Evolutionary conservation across 2,797 vertebrate genomes (phyloP), one percentile per base, ranked within the genome.

Genomic region (Sternotherus odoratus): DNA sequence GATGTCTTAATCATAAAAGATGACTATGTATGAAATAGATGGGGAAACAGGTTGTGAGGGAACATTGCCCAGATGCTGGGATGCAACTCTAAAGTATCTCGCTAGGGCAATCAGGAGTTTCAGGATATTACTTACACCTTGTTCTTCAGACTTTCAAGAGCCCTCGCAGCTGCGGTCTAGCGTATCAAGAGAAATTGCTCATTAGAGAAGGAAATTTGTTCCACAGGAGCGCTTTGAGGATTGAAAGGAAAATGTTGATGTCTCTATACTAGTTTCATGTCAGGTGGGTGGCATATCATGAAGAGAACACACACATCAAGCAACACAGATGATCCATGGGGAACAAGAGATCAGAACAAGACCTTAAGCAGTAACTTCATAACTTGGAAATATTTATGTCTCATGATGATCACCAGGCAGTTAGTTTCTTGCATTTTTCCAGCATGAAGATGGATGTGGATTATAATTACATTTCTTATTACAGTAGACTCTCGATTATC

Each of bases 321-420:
- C 26, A 16, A 30, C 72, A 48, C 26, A 46, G 56, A 19, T 57
- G 53, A 66, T 12, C 24, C 1, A 0, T 46, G 75, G 82, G 15
- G 49, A 92, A 24, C 12, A 12, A 15, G 28, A 78, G 56, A 53
- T 53, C 13, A 13, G 8, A 6, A 1, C 49, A 28, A 79, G 69
- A 79, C 28, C 54, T 80, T 79, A 1, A 79, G 53, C 43, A 51
- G 1, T 17, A 85, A 0, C 46, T 79, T 28, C 1, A 1, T 74
- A 36, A 66, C 54, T 96, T 94, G 83, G 80, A 94, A 92, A 46
- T 89, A 4, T 39, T 94, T 85, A n/a, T 79, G 72, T 93, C 86
- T 89, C 63, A 21, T 84, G 51, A 88, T 79, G 24, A 84, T 95
- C 81, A 72, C 24, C 17, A 79, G 74, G 49, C 16, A 51, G 79